These are phyloP conservation scores for Hyposoter didymator DNA, from an alignment of 2,888 invertebrate species.

Conservation along the genomic window DNA sequence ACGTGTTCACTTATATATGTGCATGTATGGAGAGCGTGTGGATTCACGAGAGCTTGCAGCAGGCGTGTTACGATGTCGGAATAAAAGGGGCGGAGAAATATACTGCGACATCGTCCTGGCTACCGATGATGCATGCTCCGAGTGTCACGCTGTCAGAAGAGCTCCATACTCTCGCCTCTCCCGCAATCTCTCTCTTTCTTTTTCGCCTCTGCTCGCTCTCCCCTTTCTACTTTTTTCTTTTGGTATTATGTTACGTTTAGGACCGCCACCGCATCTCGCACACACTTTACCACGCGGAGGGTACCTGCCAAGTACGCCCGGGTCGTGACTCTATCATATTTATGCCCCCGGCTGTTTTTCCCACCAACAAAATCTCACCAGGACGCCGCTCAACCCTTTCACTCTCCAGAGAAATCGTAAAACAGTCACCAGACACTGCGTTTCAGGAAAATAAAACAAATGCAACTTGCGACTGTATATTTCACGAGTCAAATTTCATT, in stretches of 20 bases:
- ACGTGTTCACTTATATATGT: constrained; percentile 18
- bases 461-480: background rate
- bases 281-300: constrained; percentile 39
- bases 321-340: constrained; percentile 79
- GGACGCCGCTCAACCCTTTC: constrained; percentile 59
- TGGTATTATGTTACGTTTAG: constrained; percentile 73
- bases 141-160: constrained; percentile 71
- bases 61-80: constrained; percentile 58
- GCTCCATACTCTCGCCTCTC: constrained; percentile 47
- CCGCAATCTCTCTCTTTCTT: constrained; percentile 23
- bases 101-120: constrained; percentile 79
- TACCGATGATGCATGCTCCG: constrained; percentile 81
- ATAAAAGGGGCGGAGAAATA: constrained; percentile 72
- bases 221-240: background rate
- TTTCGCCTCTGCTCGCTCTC: background rate
- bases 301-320: constrained; percentile 60
- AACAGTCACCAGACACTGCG: constrained; percentile 5
- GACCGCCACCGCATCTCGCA: constrained; percentile 55
- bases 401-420: background rate
- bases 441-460: background rate
- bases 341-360: constrained; percentile 74
- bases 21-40: background rate
- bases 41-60: constrained; percentile 33
- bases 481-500: background rate
- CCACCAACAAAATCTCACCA: constrained; percentile 68